A percentile compares a stretch with the other conserved stretches of the same genome.
phyloP scores from a whole-genome alignment of 2,888 invertebrate genomes.

The Pseudococcus viburni region DNA sequence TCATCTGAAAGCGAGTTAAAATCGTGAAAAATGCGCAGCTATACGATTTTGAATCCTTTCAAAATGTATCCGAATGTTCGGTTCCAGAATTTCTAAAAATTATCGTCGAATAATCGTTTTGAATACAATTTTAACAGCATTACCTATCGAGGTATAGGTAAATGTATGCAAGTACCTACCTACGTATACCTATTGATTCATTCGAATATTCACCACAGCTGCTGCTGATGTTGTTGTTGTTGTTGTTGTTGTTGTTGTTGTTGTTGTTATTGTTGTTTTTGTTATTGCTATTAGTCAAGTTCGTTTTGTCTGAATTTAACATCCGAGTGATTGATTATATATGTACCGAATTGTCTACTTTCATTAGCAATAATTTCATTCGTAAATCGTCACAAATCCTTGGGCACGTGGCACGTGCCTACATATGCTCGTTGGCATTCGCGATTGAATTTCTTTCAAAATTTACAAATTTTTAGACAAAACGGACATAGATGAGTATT shows the following conservation, averaged over 20 bases:
- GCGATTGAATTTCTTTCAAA: background rate
- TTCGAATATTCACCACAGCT: background rate
- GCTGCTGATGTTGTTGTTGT: background rate
- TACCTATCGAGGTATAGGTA: too few species aligned
- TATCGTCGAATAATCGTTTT: too few species aligned
- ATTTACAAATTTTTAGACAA: background rate
- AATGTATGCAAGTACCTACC: too few species aligned
- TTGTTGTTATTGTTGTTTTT: background rate
- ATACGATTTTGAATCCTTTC: too few species aligned
- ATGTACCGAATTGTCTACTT: too few species aligned
- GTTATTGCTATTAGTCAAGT: background rate
- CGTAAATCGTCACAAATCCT: background rate
- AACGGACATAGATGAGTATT: background rate
- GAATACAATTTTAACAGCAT: too few species aligned
- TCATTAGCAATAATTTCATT: too few species aligned
- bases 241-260: background rate
- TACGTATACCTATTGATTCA: too few species aligned
- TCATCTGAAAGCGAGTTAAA: too few species aligned
- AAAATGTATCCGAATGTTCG: too few species aligned
- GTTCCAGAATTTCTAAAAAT: too few species aligned
- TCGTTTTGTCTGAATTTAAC: background rate
- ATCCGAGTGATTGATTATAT: background rate
- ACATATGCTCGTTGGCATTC: background rate
- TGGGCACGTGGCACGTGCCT: background rate
- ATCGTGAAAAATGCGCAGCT: too few species aligned